Conservation (phyloP, 2,888 invertebrate species). For the Lycaena phlaeas region DNA sequence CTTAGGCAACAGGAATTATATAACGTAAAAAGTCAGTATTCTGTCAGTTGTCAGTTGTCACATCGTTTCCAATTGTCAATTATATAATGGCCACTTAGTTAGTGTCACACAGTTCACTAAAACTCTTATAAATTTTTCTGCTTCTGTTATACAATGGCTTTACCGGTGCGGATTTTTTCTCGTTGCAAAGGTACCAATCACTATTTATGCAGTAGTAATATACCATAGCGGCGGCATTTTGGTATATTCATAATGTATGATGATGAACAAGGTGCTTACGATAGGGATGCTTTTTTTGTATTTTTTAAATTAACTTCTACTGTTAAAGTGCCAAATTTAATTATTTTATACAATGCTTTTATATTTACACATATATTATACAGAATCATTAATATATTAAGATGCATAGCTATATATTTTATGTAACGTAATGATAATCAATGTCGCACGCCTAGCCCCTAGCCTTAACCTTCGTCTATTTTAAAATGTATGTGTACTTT, state of each 20-base stretch:
- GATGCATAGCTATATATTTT: not conserved
- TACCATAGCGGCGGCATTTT: not conserved
- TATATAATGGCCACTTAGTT: constrained; percentile 56
- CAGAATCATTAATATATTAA: no score
- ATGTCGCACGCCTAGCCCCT: constrained; percentile 46
- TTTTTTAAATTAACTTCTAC: not conserved
- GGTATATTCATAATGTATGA: not conserved
- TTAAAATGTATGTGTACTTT: not conserved
- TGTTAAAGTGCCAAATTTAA: no score
- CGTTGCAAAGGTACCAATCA: constrained; percentile 63
- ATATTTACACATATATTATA: no score
- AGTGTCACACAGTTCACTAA: constrained; percentile 55
- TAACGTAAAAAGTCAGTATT: no score
- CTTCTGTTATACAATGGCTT: constrained; percentile 64
- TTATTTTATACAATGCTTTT: no score
- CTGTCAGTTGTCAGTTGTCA: no score
- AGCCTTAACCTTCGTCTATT: constrained; percentile 54
- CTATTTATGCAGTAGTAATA: not conserved
- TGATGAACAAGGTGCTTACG: not conserved
- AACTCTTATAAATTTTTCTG: constrained; percentile 28
- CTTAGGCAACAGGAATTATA: no score
- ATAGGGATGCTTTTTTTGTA: not conserved
- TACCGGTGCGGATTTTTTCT: constrained; percentile 71
- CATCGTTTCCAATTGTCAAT: no score
- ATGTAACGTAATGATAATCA: constrained; percentile 19